Conservation (phyloP, 2,797 vertebrate species). For the Etheostoma perlongum region DNA sequence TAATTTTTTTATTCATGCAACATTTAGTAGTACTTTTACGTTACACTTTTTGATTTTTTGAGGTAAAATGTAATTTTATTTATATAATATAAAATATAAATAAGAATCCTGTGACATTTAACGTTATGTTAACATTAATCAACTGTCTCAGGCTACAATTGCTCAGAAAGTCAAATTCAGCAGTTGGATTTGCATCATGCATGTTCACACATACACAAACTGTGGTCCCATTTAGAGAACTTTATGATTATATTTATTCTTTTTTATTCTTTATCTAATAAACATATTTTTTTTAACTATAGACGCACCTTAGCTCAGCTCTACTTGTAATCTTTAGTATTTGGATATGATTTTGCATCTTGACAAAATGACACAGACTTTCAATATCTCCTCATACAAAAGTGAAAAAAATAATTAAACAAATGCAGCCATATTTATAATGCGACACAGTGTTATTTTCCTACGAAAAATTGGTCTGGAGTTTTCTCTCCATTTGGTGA, state of each 20-base stretch:
- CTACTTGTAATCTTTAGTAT: too few relatives aligned
- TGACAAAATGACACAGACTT: too few relatives aligned
- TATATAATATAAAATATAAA: background rate
- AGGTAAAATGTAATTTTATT: background rate
- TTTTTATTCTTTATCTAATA: background rate
- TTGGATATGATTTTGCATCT: too few relatives aligned
- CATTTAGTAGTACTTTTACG: background rate
- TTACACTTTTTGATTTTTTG: background rate
- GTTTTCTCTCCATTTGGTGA: too few relatives aligned
- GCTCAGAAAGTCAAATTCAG: background rate
- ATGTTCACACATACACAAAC: background rate
- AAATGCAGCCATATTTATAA: too few relatives aligned
- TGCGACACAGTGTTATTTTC: too few relatives aligned
- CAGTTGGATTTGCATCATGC: background rate
- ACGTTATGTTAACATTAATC: background rate
- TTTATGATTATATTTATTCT: background rate
- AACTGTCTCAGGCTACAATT: background rate
- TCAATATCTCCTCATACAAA: too few relatives aligned
- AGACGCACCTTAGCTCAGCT: background rate
- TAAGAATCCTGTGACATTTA: background rate
- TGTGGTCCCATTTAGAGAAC: background rate
- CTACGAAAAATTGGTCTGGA: too few relatives aligned
- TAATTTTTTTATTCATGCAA: too few relatives aligned
- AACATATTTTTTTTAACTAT: background rate
- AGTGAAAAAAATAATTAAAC: too few relatives aligned